Conservation (phyloP, 2,888 invertebrate species). For the Entomobrya proxima region DNA sequence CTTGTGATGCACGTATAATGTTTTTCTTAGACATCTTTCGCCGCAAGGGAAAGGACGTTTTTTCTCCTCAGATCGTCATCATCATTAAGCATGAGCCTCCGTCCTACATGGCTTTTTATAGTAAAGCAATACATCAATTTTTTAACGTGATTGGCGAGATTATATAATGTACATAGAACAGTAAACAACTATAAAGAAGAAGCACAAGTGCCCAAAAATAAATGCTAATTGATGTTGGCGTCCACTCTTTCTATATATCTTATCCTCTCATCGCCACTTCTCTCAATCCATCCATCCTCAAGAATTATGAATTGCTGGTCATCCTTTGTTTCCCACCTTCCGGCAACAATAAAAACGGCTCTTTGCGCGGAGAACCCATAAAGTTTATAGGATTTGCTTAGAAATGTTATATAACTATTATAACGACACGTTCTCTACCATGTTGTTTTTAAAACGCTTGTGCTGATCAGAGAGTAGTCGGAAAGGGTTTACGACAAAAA, state of each 20-base stretch:
- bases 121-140: slow-evolving; percentile 28
- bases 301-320: slow-evolving; percentile 70
- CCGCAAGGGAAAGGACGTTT: slow-evolving; percentile 55
- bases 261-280: not conserved
- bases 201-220: slow-evolving; percentile 72
- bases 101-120: slow-evolving; percentile 15
- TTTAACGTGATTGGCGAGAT: slow-evolving; percentile 32
- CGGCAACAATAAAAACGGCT: slow-evolving; percentile 57
- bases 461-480: not conserved
- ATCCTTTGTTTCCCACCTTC: slow-evolving; percentile 59
- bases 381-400: slow-evolving; percentile 60
- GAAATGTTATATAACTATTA: slow-evolving; percentile 52
- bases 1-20: not conserved
- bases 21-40: slow-evolving; percentile 23
- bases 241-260: slow-evolving; percentile 31
- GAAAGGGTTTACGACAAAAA: not conserved
- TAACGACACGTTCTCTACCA: not conserved
- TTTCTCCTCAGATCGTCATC: slow-evolving; percentile 14
- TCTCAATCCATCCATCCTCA: slow-evolving; percentile 3
- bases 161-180: not conserved
- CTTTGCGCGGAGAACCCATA: slow-evolving; percentile 20
- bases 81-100: not conserved
- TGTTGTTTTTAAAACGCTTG: not conserved
- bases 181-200: slow-evolving; percentile 1
- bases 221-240: slow-evolving; percentile 75